Evolutionary conservation across 2,888 invertebrate genomes (phyloP).

Genomic region (Trichogramma evanescens): DNA sequence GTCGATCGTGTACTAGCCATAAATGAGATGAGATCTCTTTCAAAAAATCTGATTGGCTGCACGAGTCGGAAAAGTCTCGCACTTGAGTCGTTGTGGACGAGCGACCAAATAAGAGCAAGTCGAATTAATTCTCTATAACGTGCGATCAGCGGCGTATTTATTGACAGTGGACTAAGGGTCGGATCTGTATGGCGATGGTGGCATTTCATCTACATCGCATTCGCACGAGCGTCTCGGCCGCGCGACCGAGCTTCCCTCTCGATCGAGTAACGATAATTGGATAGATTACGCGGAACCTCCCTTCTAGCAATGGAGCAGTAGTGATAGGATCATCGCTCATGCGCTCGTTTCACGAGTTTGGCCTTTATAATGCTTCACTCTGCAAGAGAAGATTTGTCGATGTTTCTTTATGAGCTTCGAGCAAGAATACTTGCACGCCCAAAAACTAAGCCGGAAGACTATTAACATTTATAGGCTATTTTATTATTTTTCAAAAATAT

Average conservation of each 20-base stretch:
- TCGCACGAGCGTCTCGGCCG: slow-evolving; percentile 9
- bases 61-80: slow-evolving; percentile 8
- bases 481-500: too few species aligned
- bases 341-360: slow-evolving; percentile 34
- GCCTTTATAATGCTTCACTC: too few species aligned
- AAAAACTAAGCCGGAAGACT: too few species aligned
- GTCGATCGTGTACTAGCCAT: too few species aligned
- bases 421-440: too few species aligned
- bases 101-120: background rate
- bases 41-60: too few species aligned
- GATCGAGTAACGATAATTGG: slow-evolving; percentile 45
- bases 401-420: too few species aligned
- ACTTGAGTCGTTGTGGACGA: background rate
- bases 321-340: slow-evolving; percentile 41
- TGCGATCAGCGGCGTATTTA: background rate
- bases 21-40: too few species aligned
- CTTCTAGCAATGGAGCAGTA: slow-evolving; percentile 26
- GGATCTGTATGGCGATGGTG: too few species aligned
- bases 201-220: too few species aligned
- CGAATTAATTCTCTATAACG: slow-evolving; percentile 12
- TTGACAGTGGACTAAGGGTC: slow-evolving; percentile 19
- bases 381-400: too few species aligned
- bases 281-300: slow-evolving; percentile 46
- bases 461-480: too few species aligned
- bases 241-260: slow-evolving; percentile 14